Percentiles rank a stretch among this genome's conserved stretches.
Evolutionary conservation across 30 jellyfish, hydroid and myxozoan genomes (phyloP).

Genomic region (Chironex yamaguchii): DNA sequence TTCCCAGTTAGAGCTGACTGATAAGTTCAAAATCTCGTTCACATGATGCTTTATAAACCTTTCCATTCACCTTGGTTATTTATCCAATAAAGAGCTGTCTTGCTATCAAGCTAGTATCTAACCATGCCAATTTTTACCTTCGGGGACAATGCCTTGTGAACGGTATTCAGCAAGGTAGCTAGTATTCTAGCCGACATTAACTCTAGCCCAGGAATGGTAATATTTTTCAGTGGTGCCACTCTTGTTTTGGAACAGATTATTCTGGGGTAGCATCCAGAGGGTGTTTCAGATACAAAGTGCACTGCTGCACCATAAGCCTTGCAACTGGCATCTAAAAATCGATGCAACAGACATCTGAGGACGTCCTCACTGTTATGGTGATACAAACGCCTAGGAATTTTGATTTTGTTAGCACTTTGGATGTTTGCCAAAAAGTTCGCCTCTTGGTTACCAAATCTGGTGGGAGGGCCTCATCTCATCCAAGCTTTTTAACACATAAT

Average conservation of each 20-base stretch:
- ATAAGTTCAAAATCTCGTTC: neutral
- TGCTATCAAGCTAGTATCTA: neutral
- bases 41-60: constrained; percentile 5
- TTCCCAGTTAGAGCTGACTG: neutral
- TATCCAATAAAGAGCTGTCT: neutral
- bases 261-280: no score
- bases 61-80: neutral
- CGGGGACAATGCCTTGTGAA: neutral
- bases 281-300: constrained; percentile 1
- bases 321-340: neutral
- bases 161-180: constrained; percentile 2
- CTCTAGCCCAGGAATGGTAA: constrained; percentile 59
- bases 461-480: constrained; percentile 48
- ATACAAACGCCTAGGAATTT: constrained; percentile 32
- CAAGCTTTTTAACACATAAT: neutral
- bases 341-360: constrained; percentile 7
- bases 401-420: no score
- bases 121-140: neutral
- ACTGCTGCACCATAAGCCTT: constrained; percentile 18
- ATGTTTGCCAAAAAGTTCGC: no score
- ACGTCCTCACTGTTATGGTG: neutral
- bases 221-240: constrained; percentile 50
- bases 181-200: constrained; percentile 37
- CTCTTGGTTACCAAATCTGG: neutral
- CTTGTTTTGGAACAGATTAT: no score